Evolutionary conservation across 2,797 vertebrate species (phyloP), one percentile per base, ranked within the genome.

Genomic region (Lutjanus argentimaculatus): DNA sequence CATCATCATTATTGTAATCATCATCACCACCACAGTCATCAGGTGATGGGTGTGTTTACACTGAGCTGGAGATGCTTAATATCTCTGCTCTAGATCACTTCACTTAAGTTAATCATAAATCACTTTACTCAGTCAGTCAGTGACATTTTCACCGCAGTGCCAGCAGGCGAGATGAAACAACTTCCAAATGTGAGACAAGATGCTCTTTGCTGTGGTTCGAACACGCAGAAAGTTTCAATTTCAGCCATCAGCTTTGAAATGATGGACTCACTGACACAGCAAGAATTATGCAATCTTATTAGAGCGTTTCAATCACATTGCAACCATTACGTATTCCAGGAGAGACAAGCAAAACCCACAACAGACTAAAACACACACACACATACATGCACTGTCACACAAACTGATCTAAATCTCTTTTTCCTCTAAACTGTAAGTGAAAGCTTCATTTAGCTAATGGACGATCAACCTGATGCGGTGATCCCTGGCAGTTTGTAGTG

Each of bases 371-470:
- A 69, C 62, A 25, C 83, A 65, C 19, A 59, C 7, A 74, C 51
- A 43, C 83, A 74, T 67, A 64, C 43, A 79, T 21, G 79, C 57
- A 78, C 55, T 75, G 75, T 67, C 73, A 83, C 75, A 77, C 72
- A 83, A 7, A 69, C 75, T 52, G 72, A 77, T 83, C 71, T 79
- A 91, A 89, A 92, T 77, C 83, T 79, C 53, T 70, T 83, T 83
- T 84, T 70, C 67, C 67, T 68, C 77, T 85, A 72, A 80, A 79
- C 89, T 72, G 72, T 73, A 77, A 77, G 52, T 75, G 72, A 85
- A 91, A 88, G 87, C 89, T 91, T 94, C 80, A 95, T 93, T 92
- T 92, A 91, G 86, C 86, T 93, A 93, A 94, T 93, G 92, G 85
- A 90, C 58, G 17, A 51, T 69, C 40, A 46, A 68, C 53, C 57